phyloP scores from a whole-genome alignment of 2,888 invertebrate genomes.

The Helleia helle region DNA sequence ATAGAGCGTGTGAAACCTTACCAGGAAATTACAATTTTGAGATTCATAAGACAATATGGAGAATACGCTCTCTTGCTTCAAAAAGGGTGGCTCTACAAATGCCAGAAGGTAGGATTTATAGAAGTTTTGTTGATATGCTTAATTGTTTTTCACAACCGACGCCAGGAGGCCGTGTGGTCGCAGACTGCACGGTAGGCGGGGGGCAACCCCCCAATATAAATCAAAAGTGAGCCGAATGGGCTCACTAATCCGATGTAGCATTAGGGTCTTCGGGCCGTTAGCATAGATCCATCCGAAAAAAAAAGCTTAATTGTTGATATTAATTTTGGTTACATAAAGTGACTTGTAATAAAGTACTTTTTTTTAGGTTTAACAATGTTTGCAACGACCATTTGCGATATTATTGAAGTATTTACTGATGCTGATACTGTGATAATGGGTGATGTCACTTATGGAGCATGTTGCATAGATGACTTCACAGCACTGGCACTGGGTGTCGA shows the following conservation, averaged over 20 bases:
- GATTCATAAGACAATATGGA: slow-evolving; percentile 98
- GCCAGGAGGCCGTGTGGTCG: too few relatives aligned
- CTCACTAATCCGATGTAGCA: too few relatives aligned
- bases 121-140: not conserved
- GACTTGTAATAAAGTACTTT: slow-evolving; percentile 22
- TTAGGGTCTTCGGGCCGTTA: too few relatives aligned
- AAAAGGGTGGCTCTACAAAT: slow-evolving; percentile 95
- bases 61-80: slow-evolving; percentile 86
- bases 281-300: too few relatives aligned
- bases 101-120: slow-evolving; percentile 83
- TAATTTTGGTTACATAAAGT: not conserved
- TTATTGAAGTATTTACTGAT: slow-evolving; percentile 89
- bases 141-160: too few relatives aligned
- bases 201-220: too few relatives aligned
- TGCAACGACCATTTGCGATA: slow-evolving; percentile 93
- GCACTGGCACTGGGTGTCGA: slow-evolving; percentile 93
- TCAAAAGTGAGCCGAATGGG: too few relatives aligned
- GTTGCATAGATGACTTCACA: slow-evolving; percentile 97
- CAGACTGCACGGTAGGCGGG: too few relatives aligned
- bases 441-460: slow-evolving; percentile 99
- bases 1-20: slow-evolving; percentile 81
- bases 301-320: too few relatives aligned
- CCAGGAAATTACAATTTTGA: slow-evolving; percentile 99
- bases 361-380: slow-evolving; percentile 85
- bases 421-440: slow-evolving; percentile 98